Percentiles rank a stretch among this genome's conserved stretches.
Evolutionary conservation across 2,797 vertebrate genomes (phyloP).

Genomic region (Miichthys miiuy): DNA sequence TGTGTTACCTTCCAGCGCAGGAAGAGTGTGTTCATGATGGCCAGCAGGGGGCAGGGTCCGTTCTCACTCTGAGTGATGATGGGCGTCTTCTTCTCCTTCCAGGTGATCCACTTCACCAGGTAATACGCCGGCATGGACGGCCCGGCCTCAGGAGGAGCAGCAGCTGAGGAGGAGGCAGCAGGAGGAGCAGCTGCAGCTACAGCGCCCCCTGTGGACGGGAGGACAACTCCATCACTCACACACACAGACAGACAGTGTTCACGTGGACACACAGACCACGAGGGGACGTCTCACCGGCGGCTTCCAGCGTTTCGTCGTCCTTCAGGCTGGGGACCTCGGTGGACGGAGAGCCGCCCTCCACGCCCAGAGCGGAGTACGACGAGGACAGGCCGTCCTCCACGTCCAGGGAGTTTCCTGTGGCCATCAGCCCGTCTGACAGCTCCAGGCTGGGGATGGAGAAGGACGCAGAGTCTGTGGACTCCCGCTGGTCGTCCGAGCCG

Average conservation of each 20-base stretch:
- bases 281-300: conserved; percentile 40
- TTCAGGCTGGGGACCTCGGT: conserved; percentile 43
- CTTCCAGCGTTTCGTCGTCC: conserved; percentile 40
- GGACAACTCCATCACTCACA: not conserved
- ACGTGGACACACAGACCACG: too few relatives aligned
- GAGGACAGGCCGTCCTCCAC: conserved; percentile 72
- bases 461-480: conserved; percentile 79
- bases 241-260: too few relatives aligned
- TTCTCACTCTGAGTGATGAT: conserved; percentile 94
- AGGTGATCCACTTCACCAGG: conserved; percentile 95
- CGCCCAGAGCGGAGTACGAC: conserved; percentile 60
- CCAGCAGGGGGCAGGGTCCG: conserved; percentile 94
- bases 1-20: conserved; percentile 92
- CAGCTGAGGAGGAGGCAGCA: not conserved
- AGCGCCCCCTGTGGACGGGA: conserved; percentile 60
- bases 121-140: conserved; percentile 82
- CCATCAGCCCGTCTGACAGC: conserved; percentile 65
- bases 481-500: conserved; percentile 71
- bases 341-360: conserved; percentile 48
- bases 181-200: not conserved
- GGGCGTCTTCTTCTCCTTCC: conserved; percentile 93
- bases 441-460: conserved; percentile 81
- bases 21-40: conserved; percentile 95
- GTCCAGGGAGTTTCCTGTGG: conserved; percentile 62
- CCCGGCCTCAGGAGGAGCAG: conserved; percentile 15